Evolutionary conservation across 2,113 vertebrate genomes (phyloP).

Genomic region (Redunca redunca): DNA sequence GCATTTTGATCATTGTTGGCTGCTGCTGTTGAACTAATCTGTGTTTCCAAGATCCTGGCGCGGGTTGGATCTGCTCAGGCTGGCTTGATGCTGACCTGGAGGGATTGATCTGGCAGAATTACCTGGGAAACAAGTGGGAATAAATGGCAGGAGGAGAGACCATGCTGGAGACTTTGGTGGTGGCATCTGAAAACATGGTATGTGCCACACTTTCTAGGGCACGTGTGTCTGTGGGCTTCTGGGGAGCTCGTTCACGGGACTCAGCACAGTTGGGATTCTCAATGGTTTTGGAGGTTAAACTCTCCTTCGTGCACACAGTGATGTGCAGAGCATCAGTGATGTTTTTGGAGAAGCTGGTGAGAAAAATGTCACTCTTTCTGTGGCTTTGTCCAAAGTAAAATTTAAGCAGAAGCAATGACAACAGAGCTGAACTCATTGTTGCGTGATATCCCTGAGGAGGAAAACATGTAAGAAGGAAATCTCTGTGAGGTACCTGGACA

Average conservation of each 20-base stretch:
- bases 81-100: not conserved
- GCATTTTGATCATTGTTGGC: not conserved
- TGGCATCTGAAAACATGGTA: accelerated
- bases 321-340: accelerated
- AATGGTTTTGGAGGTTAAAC: too few species aligned
- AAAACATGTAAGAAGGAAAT: not conserved
- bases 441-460: not conserved
- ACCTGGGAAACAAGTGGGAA: not conserved
- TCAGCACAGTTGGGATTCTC: too few species aligned
- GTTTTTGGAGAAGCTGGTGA: not conserved
- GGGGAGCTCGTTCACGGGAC: not conserved
- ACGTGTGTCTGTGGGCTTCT: accelerated
- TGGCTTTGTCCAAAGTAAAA: not conserved
- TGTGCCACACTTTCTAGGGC: accelerated
- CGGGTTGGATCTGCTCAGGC: accelerated
- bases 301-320: not conserved
- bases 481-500: accelerated
- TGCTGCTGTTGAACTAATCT: not conserved
- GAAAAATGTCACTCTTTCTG: not conserved
- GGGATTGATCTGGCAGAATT: not conserved
- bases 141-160: not conserved
- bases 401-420: not conserved
- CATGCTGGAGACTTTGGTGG: too few species aligned
- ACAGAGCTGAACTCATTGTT: not conserved
- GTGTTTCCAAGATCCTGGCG: not conserved